Evolutionary conservation across 92 coral and sea anemone species (phyloP).

Genomic region (Pocillopora meandrina): DNA sequence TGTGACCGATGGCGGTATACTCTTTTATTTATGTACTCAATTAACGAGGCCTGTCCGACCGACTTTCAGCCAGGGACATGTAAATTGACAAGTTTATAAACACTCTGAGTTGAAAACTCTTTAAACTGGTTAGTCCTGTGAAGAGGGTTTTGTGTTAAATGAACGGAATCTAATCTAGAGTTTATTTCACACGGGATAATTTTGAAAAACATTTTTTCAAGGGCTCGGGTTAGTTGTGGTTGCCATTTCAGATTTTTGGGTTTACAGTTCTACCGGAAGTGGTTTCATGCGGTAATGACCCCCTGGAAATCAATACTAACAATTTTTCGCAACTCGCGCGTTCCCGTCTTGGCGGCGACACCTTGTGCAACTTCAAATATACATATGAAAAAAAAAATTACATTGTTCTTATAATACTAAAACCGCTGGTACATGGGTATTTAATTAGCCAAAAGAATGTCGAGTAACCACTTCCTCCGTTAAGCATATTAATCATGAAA

Average conservation of each 20-base stretch:
- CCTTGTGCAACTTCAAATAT: background rate
- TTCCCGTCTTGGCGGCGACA: background rate
- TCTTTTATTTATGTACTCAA: conserved; percentile 55
- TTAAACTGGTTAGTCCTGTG: background rate
- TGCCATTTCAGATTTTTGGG: conserved; percentile 28
- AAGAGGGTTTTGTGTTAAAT: background rate
- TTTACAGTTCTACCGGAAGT: conserved; percentile 67
- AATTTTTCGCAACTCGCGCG: conserved; percentile 28
- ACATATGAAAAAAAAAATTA: background rate
- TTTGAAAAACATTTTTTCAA: background rate
- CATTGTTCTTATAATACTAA: background rate
- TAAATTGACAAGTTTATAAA: conserved; percentile 17
- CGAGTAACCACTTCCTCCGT: conserved; percentile 33
- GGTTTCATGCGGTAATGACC: conserved; percentile 56
- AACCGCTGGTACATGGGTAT: conserved; percentile 4
- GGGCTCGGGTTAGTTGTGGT: conserved; percentile 16
- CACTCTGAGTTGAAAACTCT: background rate
- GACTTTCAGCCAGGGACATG: background rate
- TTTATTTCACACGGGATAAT: background rate
- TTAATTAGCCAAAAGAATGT: conserved; percentile 24
- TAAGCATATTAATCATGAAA: background rate
- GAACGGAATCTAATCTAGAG: conserved; percentile 4
- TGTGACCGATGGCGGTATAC: conserved; percentile 29
- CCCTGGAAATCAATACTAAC: conserved; percentile 75
- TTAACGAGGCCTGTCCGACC: conserved; percentile 39